Percentiles rank a stretch among this genome's conserved stretches.
Evolutionary conservation across 2,113 vertebrate genomes (phyloP).

Genomic region (Pygoscelis antarcticus): DNA sequence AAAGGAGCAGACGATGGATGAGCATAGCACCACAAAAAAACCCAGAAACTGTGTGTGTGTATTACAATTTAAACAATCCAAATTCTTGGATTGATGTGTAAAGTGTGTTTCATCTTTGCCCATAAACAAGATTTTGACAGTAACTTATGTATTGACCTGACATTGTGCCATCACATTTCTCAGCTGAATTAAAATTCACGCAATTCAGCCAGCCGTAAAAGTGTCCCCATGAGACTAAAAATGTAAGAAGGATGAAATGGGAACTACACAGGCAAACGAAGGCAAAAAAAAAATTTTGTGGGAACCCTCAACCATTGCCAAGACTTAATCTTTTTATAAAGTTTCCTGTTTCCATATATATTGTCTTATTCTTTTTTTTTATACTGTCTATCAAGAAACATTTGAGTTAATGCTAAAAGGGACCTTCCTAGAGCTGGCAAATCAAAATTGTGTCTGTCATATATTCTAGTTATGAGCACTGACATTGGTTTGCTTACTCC

Average conservation of each 20-base stretch:
- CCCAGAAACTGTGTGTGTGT: fast-evolving
- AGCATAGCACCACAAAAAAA: neutral
- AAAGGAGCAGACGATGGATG: neutral
- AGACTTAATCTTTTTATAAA: neutral
- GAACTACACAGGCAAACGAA: neutral
- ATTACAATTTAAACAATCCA: neutral
- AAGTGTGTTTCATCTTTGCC: neutral
- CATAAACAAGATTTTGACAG: neutral
- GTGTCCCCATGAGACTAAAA: neutral
- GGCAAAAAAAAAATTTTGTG: neutral
- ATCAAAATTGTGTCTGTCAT: neutral
- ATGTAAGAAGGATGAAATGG: neutral
- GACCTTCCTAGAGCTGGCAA: neutral
- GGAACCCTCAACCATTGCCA: neutral
- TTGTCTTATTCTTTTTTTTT: neutral
- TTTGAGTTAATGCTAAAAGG: neutral
- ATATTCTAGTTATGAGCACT: neutral
- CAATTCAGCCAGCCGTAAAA: neutral
- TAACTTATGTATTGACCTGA: neutral
- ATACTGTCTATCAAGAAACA: neutral
- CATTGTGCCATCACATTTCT: neutral
- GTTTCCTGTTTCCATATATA: neutral
- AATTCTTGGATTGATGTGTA: neutral
- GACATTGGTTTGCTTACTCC: neutral
- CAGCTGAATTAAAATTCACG: neutral